Percentiles rank a stretch among this genome's conserved stretches.
Conservation (phyloP, 1,140 invertebrate genomes). For the Rhyacophila brunnea region DNA sequence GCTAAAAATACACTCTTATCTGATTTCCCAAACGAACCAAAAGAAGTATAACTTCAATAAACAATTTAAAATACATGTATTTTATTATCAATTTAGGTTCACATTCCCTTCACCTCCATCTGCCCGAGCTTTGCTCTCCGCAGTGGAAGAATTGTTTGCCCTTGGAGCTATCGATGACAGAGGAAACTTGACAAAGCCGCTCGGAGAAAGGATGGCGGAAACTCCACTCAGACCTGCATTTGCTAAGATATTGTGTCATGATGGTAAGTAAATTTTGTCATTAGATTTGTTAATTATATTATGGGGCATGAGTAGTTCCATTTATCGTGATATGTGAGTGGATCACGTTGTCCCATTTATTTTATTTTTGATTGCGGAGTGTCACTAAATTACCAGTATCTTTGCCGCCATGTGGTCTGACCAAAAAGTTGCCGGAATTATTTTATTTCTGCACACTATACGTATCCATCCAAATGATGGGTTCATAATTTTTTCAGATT, state of each 20-base stretch:
- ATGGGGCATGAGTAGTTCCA: too few relatives aligned
- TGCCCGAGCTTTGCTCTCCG: slow-evolving; percentile 80
- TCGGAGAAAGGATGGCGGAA: slow-evolving; percentile 88
- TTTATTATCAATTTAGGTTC: slow-evolving; percentile 60
- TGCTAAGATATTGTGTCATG: slow-evolving; percentile 82
- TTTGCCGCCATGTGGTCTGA: too few relatives aligned
- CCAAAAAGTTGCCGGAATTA: too few relatives aligned
- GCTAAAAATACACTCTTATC: too few relatives aligned
- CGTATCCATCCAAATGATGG: too few relatives aligned
- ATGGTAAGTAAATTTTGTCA: slow-evolving; percentile 64
- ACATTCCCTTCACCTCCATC: slow-evolving; percentile 87
- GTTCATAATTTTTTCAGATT: too few relatives aligned
- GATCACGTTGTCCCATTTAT: not conserved
- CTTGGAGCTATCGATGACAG: slow-evolving; percentile 76
- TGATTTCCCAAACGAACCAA: too few relatives aligned
- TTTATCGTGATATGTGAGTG: too few relatives aligned
- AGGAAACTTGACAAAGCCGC: slow-evolving; percentile 76
- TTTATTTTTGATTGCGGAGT: not conserved
- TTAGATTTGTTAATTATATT: too few relatives aligned
- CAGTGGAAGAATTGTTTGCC: slow-evolving; percentile 87
- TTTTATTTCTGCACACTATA: too few relatives aligned
- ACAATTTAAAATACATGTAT: not conserved
- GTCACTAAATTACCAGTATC: too few relatives aligned
- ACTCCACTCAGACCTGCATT: slow-evolving; percentile 86
- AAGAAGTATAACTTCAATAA: too few relatives aligned